Conservation (phyloP, 1,140 invertebrate genomes). For the Musca domestica region DNA sequence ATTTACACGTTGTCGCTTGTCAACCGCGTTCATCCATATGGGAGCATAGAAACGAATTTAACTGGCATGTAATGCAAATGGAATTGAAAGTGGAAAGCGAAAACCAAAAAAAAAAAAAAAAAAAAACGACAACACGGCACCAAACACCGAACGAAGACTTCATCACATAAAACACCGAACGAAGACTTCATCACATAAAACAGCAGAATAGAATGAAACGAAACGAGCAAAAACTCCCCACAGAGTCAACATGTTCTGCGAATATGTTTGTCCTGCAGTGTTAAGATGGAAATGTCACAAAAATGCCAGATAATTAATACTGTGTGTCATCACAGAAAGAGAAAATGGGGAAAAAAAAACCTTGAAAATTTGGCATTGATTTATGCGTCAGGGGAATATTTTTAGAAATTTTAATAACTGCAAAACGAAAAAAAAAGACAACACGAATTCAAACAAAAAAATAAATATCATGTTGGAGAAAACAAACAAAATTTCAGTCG, state of each 20-base stretch:
- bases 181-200: too few species aligned
- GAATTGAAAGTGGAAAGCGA: constrained; percentile 1
- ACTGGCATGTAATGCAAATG: too few species aligned
- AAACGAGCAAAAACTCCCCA: too few species aligned
- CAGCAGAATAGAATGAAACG: too few species aligned
- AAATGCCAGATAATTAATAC: too few species aligned
- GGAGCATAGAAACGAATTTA: neutral
- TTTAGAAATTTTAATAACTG: neutral
- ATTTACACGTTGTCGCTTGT: constrained; percentile 14
- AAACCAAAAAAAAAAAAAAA: neutral
- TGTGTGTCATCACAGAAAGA: too few species aligned
- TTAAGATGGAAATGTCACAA: too few species aligned
- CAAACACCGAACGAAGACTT: neutral
- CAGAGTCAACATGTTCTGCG: too few species aligned
- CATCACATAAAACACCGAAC: neutral
- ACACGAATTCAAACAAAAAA: constrained; percentile 11
- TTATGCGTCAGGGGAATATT: too few species aligned
- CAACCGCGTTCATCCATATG: constrained; percentile 15
- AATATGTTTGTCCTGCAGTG: too few species aligned
- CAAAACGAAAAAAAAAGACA: neutral
- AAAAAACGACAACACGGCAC: neutral
- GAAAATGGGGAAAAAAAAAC: too few species aligned
- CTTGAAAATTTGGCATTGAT: too few species aligned
- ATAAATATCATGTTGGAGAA: constrained; percentile 28
- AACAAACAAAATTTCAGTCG: constrained; percentile 45